phyloP scores from a whole-genome alignment of 2,888 invertebrate species.

The Lumbricus terrestris region DNA sequence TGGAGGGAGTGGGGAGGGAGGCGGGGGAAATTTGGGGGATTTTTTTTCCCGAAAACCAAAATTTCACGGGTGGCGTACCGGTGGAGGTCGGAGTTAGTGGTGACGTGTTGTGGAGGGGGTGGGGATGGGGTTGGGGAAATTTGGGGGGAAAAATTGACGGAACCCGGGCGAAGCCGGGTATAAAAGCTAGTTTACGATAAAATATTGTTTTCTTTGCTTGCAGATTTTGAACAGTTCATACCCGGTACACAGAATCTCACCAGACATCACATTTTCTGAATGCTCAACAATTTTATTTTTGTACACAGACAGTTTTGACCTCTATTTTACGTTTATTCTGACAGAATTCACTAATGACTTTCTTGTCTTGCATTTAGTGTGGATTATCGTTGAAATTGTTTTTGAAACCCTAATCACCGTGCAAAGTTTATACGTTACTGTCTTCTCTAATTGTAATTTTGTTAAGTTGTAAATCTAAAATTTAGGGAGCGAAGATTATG shows the following conservation, averaged over 20 bases:
- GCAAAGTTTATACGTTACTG: neutral
- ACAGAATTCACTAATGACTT: neutral
- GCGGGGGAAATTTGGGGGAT: too few species aligned
- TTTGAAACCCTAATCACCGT: neutral
- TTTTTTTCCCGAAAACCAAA: too few species aligned
- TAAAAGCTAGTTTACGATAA: too few species aligned
- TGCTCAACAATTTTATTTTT: conserved; percentile 3
- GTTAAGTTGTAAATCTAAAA: too few species aligned
- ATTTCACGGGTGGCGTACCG: too few species aligned
- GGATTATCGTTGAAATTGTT: neutral
- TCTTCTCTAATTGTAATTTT: neutral
- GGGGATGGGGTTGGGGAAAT: too few species aligned
- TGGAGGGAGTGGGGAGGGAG: too few species aligned
- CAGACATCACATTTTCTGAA: neutral
- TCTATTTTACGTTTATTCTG: neutral
- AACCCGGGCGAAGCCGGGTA: too few species aligned
- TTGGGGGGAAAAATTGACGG: too few species aligned
- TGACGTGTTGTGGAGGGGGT: too few species aligned
- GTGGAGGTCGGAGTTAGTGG: too few species aligned
- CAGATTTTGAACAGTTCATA: neutral
- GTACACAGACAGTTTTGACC: neutral
- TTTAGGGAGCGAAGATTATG: too few species aligned
- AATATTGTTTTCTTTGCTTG: neutral
- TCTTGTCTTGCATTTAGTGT: neutral
- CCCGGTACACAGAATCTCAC: neutral